Conservation (phyloP, 2,113 vertebrate genomes). For the Upupa epops region DNA sequence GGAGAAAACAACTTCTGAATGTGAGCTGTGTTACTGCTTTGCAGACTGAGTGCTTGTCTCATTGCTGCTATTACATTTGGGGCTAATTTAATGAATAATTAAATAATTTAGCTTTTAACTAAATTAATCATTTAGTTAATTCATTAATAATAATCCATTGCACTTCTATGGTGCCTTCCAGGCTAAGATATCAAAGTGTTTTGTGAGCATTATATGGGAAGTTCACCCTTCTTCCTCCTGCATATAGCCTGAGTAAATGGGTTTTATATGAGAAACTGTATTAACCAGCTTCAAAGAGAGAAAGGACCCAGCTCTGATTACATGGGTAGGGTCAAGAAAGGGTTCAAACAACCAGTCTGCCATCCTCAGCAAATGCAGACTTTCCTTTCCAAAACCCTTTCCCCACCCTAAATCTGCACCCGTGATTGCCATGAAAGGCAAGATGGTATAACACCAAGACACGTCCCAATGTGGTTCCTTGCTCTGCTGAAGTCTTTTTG, state of each 20-base stretch:
- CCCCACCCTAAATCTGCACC: accelerated
- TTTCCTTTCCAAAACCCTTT: background rate
- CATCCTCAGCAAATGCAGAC: background rate
- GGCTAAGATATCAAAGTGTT: conserved; percentile 58
- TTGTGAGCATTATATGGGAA: background rate
- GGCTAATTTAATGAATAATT: conserved; percentile 69
- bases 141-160: conserved; percentile 62
- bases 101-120: conserved; percentile 66
- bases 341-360: background rate
- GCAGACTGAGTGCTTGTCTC: conserved; percentile 15
- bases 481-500: background rate
- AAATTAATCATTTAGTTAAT: conserved; percentile 68
- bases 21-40: background rate
- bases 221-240: conserved; percentile 30
- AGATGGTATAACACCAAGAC: accelerated
- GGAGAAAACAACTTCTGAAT: conserved; percentile 44
- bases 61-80: conserved; percentile 4
- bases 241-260: conserved; percentile 26
- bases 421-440: background rate
- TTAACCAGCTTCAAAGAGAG: conserved; percentile 18
- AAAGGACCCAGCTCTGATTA: background rate
- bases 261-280: conserved; percentile 36
- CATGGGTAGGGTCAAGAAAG: background rate
- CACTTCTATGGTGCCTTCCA: conserved; percentile 45
- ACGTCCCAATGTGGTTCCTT: accelerated